These are phyloP conservation scores for Bagarius yarrelli DNA, from an alignment of 2,113 vertebrate genomes.

Conservation along the genomic window DNA sequence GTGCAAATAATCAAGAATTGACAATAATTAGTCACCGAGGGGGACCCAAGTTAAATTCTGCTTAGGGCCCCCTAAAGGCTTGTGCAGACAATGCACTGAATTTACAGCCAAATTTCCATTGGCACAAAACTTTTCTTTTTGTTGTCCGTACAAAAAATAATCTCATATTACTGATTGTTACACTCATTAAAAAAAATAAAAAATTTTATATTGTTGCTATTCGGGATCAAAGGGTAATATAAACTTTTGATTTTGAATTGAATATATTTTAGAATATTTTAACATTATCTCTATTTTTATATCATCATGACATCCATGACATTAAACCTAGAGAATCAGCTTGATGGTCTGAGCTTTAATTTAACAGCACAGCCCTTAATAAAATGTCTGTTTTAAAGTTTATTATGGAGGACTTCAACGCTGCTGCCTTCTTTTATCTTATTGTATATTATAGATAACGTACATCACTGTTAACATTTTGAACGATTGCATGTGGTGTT, in stretches of 20 bases:
- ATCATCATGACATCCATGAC: background rate
- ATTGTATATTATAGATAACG: background rate
- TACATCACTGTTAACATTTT: background rate
- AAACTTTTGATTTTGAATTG: too few relatives aligned
- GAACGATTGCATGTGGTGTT: background rate
- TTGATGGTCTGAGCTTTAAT: background rate
- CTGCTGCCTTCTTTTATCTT: background rate
- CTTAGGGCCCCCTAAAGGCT: too few relatives aligned
- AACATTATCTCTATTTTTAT: background rate
- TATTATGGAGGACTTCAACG: background rate
- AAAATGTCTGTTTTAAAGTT: background rate
- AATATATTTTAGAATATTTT: background rate
- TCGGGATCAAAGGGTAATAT: background rate
- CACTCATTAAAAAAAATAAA: background rate
- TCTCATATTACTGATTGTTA: background rate
- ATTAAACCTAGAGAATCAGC: too few relatives aligned
- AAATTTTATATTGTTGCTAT: background rate
- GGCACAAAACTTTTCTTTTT: constrained; percentile 5
- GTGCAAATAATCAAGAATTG: too few relatives aligned
- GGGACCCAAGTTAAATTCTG: too few relatives aligned
- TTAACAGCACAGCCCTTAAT: background rate
- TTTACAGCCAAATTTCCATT: background rate
- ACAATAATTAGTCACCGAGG: too few relatives aligned
- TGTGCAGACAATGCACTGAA: background rate
- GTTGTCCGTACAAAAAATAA: background rate